Base-by-base conservation (phyloP, 2,888 invertebrate genomes). In the Tinea pellionella region DNA sequence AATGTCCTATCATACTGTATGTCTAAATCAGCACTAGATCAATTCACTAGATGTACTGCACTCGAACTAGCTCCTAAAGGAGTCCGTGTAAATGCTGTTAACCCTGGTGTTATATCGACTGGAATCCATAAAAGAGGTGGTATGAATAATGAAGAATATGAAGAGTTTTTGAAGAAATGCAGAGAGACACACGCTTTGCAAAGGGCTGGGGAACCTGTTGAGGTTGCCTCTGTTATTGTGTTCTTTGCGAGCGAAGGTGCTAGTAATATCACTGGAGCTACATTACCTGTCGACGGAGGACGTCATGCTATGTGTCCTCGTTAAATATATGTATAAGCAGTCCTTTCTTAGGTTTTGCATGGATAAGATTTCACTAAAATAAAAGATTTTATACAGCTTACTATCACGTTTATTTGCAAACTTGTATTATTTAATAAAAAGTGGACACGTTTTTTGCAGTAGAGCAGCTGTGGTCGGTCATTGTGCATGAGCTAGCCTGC, bases 11-110 rank as follows among this genome's bases (percentile, higher is more conserved):
- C 96, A 0, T 99, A 99, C 75, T 93, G 92, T 68, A 93, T 98
- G 89, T 96, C 96, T 6, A 99, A 99, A 87, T 89, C 96, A 47
- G 96, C 97, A 4, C 77, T 98, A 7, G 98, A 99, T 83, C 98
- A 98, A 73, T 92, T 99, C 66, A 99, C 98, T 0, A 90, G 93
- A 72, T 97, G 97, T 74, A 89, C 92, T 2, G 96, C 98, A 7
- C 78, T 99, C 19, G 98, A 96, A 70, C 79, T 96, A 61, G 95
- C 92, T 19, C 69, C 89, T 0, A 93, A 93, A 73, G 91, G 92
- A 64, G 94, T 97, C 0, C 88, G 97, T 30, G 96, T 96, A 0
- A 98, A 98, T 77, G 90, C 94, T 60, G 96, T 97, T 0, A 96
- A 96, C 79, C 98, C 98, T 42, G 98, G 98, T 13, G 97, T 98